These are phyloP conservation scores for Dermolepida albohirtum DNA, from an alignment of 2,888 invertebrate species.

Conservation along the genomic window DNA sequence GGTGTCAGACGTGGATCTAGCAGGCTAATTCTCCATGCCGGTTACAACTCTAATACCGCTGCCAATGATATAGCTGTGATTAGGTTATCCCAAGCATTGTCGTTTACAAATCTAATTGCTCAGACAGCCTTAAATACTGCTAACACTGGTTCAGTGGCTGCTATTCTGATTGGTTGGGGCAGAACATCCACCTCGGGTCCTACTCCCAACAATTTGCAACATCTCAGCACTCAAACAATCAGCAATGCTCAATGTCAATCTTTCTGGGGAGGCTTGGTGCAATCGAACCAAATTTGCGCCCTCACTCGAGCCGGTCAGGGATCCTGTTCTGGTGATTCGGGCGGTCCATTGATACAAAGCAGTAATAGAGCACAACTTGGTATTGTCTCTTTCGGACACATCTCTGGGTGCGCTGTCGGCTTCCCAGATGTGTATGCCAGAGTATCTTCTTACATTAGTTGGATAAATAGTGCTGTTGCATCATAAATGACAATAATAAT, in stretches of 20 bases:
- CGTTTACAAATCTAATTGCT: slow-evolving; percentile 42
- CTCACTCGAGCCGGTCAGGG: slow-evolving; percentile 71
- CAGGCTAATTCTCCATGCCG: slow-evolving; percentile 62
- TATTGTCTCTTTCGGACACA: slow-evolving; percentile 68
- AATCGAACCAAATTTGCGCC: slow-evolving; percentile 70
- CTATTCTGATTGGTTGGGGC: slow-evolving; percentile 45
- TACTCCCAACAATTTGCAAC: slow-evolving; percentile 69
- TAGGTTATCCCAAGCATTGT: slow-evolving; percentile 36
- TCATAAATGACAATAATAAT: slow-evolving; percentile 1
- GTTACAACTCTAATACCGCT: slow-evolving; percentile 59
- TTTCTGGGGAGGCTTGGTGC: slow-evolving; percentile 64
- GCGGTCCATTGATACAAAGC: slow-evolving; percentile 66
- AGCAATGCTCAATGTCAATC: slow-evolving; percentile 67
- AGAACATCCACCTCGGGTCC: slow-evolving; percentile 67
- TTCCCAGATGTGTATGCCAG: slow-evolving; percentile 69
- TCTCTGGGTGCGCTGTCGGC: slow-evolving; percentile 67
- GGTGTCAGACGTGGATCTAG: slow-evolving; percentile 64
- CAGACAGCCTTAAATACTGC: slow-evolving; percentile 34
- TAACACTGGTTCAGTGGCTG: slow-evolving; percentile 37
- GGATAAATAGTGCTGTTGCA: slow-evolving; percentile 59
- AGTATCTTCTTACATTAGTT: slow-evolving; percentile 65
- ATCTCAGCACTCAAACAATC: slow-evolving; percentile 67
- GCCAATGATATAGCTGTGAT: slow-evolving; percentile 49
- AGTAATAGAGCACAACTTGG: slow-evolving; percentile 62
- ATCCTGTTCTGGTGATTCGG: slow-evolving; percentile 70